Conservation (phyloP, 2,113 vertebrate genomes). For the Ictalurus furcatus region DNA sequence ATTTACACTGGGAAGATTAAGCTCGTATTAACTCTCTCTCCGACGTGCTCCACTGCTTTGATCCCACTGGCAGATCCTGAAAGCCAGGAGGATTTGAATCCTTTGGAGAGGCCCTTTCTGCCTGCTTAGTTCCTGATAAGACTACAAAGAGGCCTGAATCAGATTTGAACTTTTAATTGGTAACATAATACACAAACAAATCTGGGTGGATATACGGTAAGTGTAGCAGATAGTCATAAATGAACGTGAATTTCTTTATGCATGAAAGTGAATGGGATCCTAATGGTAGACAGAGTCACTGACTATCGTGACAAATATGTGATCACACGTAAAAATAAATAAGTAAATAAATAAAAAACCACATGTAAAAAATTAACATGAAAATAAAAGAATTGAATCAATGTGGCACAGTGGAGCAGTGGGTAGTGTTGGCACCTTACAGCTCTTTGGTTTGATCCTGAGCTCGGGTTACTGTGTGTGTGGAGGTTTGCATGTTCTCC, state of each 20-base stretch:
- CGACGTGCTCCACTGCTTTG: conserved; percentile 37
- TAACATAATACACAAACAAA: conserved; percentile 51
- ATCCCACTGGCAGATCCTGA: conserved; percentile 41
- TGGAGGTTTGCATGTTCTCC: not conserved
- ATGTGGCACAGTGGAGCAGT: not conserved
- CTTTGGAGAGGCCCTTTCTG: conserved; percentile 19
- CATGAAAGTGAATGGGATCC: not conserved
- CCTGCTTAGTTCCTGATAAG: conserved; percentile 29
- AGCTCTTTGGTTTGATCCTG: not conserved
- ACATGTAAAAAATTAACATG: not conserved
- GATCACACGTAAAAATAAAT: no score
- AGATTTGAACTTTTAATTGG: conserved; percentile 60
- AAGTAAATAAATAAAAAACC: not conserved
- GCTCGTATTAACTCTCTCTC: conserved; percentile 43
- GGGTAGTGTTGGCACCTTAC: not conserved
- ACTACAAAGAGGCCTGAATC: conserved; percentile 55
- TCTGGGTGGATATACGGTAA: conserved; percentile 10
- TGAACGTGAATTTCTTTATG: not conserved
- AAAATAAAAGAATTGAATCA: not conserved
- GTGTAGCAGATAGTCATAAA: conserved; percentile 3
- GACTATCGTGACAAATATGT: not conserved
- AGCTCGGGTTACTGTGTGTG: not conserved
- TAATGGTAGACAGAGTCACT: not conserved
- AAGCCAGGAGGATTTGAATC: conserved; percentile 35
- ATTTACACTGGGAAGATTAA: conserved; percentile 42